A percentile compares a stretch with the other conserved stretches of the same genome.
Conservation (phyloP, 2,797 vertebrate species). For the Gallinago solitaria region DNA sequence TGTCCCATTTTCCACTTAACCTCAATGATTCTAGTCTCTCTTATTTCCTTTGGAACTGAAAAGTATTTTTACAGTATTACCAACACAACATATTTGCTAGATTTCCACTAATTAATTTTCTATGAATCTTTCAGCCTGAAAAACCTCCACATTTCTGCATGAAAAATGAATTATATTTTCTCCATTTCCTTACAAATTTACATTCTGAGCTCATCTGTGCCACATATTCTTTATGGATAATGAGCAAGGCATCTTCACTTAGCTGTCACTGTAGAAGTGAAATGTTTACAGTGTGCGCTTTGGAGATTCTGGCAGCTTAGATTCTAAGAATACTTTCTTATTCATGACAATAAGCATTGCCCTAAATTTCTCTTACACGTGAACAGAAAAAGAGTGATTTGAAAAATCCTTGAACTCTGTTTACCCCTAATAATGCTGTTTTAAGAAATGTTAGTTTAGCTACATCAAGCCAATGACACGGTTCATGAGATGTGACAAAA, state of each 20-base stretch:
- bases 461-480: not conserved
- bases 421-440: constrained; percentile 12
- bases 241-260: constrained; percentile 67
- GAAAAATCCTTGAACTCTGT: constrained; percentile 38
- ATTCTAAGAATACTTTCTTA: constrained; percentile 66
- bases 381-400: not conserved
- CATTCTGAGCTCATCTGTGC: constrained; percentile 52
- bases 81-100: not conserved
- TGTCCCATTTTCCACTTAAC: not conserved
- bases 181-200: constrained; percentile 42
- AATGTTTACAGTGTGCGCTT: constrained; percentile 68
- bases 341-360: constrained; percentile 24
- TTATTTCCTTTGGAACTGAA: not conserved
- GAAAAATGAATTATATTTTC: constrained; percentile 34
- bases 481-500: constrained; percentile 12
- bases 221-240: constrained; percentile 68
- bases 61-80: constrained; percentile 4
- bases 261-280: constrained; percentile 69
- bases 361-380: constrained; percentile 23
- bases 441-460: constrained; percentile 14
- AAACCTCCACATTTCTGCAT: constrained; percentile 8
- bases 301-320: constrained; percentile 68
- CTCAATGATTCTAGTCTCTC: not conserved
- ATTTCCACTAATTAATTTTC: constrained; percentile 30
- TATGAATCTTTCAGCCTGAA: not conserved